phyloP scores from a whole-genome alignment of 1,140 invertebrate genomes.

The Pseudoatta argentina region DNA sequence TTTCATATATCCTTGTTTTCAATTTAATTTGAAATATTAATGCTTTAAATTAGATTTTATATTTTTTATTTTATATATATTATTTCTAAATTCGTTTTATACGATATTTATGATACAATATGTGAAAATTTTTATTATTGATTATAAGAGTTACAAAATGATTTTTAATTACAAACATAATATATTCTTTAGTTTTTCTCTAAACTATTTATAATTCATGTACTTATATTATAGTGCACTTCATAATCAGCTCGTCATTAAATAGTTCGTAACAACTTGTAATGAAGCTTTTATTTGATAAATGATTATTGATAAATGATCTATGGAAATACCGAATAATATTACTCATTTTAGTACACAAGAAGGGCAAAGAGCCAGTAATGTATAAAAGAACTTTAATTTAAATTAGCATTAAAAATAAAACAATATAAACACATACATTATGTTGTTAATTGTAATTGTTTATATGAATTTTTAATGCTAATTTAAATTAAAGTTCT shows the following conservation, averaged over 20 bases:
- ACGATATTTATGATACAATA: background rate
- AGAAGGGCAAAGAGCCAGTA: too few relatives aligned
- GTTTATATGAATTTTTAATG: too few relatives aligned
- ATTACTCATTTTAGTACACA: background rate
- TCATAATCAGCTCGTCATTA: background rate
- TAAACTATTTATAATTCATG: background rate
- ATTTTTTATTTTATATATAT: background rate
- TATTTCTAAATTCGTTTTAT: background rate
- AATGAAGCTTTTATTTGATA: background rate
- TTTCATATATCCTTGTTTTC: background rate
- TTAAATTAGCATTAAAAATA: too few relatives aligned
- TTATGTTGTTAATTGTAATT: too few relatives aligned
- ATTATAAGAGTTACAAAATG: background rate
- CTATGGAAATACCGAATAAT: slow-evolving; percentile 4
- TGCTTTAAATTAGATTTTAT: background rate
- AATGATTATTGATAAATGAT: background rate
- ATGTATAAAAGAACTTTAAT: too few relatives aligned
- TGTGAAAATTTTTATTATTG: background rate
- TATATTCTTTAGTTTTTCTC: background rate
- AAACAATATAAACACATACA: too few relatives aligned
- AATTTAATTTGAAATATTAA: background rate
- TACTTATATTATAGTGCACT: background rate
- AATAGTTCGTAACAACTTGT: background rate
- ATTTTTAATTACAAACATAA: background rate
- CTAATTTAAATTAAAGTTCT: too few relatives aligned